Conservation (phyloP, 2,888 invertebrate species). For the Homarus gammarus region DNA sequence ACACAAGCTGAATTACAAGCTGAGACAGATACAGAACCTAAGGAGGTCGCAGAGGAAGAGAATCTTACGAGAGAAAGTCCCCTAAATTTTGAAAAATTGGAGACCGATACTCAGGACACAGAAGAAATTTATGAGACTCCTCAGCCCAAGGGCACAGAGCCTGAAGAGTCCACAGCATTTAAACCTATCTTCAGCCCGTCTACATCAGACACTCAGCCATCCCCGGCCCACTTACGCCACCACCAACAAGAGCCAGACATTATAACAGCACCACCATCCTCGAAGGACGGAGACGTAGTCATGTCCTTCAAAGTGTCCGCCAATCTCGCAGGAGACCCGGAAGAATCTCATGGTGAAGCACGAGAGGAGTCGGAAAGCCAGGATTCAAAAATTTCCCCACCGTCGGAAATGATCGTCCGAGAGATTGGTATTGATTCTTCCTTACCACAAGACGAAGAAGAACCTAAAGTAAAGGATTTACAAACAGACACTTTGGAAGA, state of each 20-base stretch:
- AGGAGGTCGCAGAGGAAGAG: not conserved
- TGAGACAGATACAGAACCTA: not conserved
- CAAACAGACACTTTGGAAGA: not conserved
- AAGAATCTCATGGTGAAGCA: not conserved
- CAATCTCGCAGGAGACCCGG: not conserved
- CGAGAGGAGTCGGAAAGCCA: not conserved
- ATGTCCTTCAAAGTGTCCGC: conserved; percentile 50
- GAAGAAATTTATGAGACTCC: not conserved
- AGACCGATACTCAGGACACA: not conserved
- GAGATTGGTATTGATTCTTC: conserved; percentile 21
- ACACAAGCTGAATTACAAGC: not conserved
- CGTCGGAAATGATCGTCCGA: conserved; percentile 19
- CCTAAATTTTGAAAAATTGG: not conserved
- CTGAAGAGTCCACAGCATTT: conserved; percentile 25
- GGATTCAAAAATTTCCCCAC: not conserved
- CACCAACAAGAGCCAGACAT: conserved; percentile 40
- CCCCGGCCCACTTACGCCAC: not conserved
- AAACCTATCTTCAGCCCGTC: conserved; percentile 9
- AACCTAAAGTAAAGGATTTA: not conserved
- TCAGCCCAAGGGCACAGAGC: not conserved
- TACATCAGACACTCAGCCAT: not conserved
- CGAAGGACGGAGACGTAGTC: not conserved
- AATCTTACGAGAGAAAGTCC: not conserved
- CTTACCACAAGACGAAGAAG: not conserved
- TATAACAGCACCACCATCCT: conserved; percentile 48